Evolutionary conservation across 2,888 invertebrate species (phyloP).

Genomic region (Leptura quadrifasciata): DNA sequence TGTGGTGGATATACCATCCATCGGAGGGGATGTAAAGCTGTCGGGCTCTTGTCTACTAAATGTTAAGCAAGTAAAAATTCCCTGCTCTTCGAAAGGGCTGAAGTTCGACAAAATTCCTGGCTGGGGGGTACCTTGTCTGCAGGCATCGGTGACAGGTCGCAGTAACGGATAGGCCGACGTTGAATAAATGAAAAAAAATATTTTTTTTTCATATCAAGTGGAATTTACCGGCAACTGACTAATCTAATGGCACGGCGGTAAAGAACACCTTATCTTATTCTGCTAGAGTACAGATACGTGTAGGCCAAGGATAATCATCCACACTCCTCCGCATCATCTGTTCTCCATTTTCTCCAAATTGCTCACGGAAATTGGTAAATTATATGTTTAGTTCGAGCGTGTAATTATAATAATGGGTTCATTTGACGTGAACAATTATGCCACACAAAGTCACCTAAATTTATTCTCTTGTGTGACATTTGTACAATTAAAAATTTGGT

Average conservation of each 20-base stretch:
- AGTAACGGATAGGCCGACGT: no score
- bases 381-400: background rate
- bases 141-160: no score
- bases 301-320: slow-evolving; percentile 7
- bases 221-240: background rate
- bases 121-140: no score
- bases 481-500: background rate
- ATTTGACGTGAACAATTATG: slow-evolving; percentile 23
- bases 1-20: no score
- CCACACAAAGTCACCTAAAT: background rate
- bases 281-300: background rate
- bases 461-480: background rate
- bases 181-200: no score
- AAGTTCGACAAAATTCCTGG: no score
- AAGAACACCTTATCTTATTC: slow-evolving; percentile 7
- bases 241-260: background rate
- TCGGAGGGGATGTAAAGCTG: no score
- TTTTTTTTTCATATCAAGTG: background rate
- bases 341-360: slow-evolving; percentile 7
- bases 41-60: no score
- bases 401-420: slow-evolving; percentile 7
- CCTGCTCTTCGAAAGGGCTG: no score
- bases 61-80: no score
- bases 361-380: slow-evolving; percentile 7
- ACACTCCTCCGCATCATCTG: background rate